These are phyloP conservation scores for Lates calcarifer DNA, from an alignment of 2,113 vertebrate species.

Conservation along the genomic window DNA sequence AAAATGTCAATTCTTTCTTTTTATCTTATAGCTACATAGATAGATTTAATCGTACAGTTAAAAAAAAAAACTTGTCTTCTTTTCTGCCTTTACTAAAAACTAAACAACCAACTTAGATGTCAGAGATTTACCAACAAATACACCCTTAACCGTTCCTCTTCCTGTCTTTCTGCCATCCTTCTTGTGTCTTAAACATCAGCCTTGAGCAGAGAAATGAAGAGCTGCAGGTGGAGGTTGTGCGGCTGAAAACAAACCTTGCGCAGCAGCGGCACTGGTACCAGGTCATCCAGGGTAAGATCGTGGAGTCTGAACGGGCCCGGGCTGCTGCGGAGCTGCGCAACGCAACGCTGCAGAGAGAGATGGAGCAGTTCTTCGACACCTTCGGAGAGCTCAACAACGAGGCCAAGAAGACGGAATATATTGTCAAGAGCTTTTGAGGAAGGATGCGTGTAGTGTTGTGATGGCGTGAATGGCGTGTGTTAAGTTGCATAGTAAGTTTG, in stretches of 20 bases:
- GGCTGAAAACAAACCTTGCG: conserved; percentile 77
- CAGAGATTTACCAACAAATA: background rate
- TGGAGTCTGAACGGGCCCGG: conserved; percentile 81
- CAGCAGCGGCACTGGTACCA: conserved; percentile 83
- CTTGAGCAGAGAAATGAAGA: conserved; percentile 85
- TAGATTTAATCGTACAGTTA: background rate
- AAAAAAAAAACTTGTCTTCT: background rate
- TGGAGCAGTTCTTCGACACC: conserved; percentile 88
- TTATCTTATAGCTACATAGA: background rate
- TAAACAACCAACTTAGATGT: background rate
- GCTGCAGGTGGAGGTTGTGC: conserved; percentile 81
- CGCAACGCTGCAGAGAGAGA: conserved; percentile 83
- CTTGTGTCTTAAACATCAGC: conserved; percentile 63
- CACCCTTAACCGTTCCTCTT: background rate
- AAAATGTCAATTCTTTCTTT: background rate
- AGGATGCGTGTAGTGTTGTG: background rate
- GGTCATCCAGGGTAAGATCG: conserved; percentile 80
- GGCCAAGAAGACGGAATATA: conserved; percentile 80
- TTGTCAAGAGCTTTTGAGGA: conserved; percentile 77
- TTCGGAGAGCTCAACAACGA: conserved; percentile 86
- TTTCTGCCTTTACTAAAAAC: background rate
- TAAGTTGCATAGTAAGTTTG: conserved; percentile 4
- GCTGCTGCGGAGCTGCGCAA: conserved; percentile 84
- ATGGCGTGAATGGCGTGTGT: conserved; percentile 9
- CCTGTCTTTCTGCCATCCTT: background rate